Evolutionary conservation across 2,113 vertebrate genomes (phyloP).

Genomic region (Brachyhypopomus gauderio): DNA sequence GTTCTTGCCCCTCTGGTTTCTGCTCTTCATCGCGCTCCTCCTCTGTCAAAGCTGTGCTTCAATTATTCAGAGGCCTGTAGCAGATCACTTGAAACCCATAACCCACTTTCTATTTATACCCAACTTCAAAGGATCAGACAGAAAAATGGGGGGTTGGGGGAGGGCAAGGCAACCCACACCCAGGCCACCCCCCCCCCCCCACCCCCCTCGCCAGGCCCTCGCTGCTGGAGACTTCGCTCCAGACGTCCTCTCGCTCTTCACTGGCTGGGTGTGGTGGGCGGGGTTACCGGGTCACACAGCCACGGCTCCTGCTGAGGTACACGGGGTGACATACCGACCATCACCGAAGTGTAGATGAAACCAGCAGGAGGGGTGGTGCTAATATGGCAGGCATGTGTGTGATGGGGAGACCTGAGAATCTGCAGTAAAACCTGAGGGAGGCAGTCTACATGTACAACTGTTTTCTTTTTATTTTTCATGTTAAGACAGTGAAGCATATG

Average conservation of each 20-base stretch:
- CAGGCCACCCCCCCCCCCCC: background rate
- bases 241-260: constrained; percentile 8
- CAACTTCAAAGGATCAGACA: constrained; percentile 45
- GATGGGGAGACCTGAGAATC: background rate
- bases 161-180: constrained; percentile 21
- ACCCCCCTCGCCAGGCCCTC: background rate
- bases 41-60: constrained; percentile 27
- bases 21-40: constrained; percentile 13
- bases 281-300: background rate
- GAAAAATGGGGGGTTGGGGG: constrained; percentile 30
- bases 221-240: constrained; percentile 25
- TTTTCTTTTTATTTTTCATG: constrained; percentile 53
- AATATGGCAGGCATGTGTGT: too few species aligned
- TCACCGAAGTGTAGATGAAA: background rate
- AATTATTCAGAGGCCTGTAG: constrained; percentile 39
- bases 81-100: constrained; percentile 46
- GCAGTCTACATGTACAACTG: constrained; percentile 19
- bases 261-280: too few species aligned
- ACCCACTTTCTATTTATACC: constrained; percentile 47
- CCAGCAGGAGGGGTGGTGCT: background rate
- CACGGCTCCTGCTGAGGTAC: background rate
- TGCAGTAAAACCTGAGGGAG: background rate
- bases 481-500: constrained; percentile 61
- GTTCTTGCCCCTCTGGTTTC: background rate
- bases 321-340: background rate